phyloP scores from a whole-genome alignment of 2,888 invertebrate species.

The Cheilosia variabilis region DNA sequence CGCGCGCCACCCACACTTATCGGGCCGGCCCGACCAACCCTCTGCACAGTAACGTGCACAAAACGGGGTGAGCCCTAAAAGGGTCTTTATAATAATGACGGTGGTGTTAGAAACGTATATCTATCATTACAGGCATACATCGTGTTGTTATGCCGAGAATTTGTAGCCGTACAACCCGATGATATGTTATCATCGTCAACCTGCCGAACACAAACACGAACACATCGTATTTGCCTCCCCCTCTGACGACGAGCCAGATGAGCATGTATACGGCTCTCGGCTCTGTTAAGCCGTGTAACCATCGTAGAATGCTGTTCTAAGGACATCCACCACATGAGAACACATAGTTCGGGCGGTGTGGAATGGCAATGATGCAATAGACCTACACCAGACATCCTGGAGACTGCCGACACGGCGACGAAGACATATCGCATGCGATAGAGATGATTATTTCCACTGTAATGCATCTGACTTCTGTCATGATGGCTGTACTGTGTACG shows the following conservation, averaged over 20 bases:
- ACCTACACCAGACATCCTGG: conserved; percentile 54
- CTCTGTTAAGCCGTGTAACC: conserved; percentile 38
- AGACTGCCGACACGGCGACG: conserved; percentile 31
- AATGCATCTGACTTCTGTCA: conserved; percentile 60
- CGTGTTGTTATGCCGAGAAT: conserved; percentile 70
- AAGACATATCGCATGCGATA: conserved; percentile 51
- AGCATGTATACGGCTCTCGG: conserved; percentile 13
- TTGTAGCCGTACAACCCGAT: conserved; percentile 57
- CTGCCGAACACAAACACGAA: conserved; percentile 69
- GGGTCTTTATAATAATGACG: conserved; percentile 55
- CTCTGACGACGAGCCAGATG: conserved; percentile 11
- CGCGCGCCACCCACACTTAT: conserved; percentile 61
- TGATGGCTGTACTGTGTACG: conserved; percentile 5
- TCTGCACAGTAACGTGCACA: not conserved
- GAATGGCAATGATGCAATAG: conserved; percentile 14
- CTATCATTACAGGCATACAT: conserved; percentile 74
- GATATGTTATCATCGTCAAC: conserved; percentile 74
- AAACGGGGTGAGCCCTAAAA: conserved; percentile 46
- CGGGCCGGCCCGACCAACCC: conserved; percentile 38
- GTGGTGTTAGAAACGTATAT: conserved; percentile 53
- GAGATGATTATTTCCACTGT: conserved; percentile 69
- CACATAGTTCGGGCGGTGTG: not conserved
- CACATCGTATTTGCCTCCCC: not conserved
- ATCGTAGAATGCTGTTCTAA: conserved; percentile 38
- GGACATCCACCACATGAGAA: conserved; percentile 34